Conservation (phyloP, 2,888 invertebrate species). For the Eupithecia abbreviata region DNA sequence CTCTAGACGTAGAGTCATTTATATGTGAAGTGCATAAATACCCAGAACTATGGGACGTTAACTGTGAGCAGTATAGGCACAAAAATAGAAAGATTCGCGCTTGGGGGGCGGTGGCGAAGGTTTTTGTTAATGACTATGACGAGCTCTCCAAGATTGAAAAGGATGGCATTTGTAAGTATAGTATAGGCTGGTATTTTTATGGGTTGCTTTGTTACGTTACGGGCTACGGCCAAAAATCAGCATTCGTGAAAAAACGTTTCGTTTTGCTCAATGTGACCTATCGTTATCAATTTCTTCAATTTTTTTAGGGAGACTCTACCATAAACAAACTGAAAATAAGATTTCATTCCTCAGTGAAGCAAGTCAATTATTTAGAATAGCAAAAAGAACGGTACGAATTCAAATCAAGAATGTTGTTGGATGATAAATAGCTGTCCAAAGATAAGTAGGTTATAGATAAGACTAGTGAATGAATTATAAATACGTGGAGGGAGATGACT, state of each 20-base stretch:
- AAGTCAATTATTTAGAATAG: not conserved
- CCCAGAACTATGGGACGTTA: conserved; percentile 67
- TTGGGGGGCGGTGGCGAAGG: conserved; percentile 63
- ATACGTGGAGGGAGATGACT: not conserved
- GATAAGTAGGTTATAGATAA: conserved; percentile 4
- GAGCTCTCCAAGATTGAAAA: conserved; percentile 60
- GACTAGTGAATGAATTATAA: not conserved
- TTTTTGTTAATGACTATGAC: conserved; percentile 65
- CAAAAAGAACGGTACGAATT: not conserved
- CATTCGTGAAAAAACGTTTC: not conserved
- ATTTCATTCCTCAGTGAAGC: not conserved
- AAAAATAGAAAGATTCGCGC: conserved; percentile 60
- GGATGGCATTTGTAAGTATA: conserved; percentile 69
- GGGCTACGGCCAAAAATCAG: not conserved
- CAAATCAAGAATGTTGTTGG: conserved; percentile 3
- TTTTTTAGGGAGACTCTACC: no score
- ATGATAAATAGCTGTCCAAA: not conserved
- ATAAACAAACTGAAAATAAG: no score
- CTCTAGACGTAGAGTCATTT: conserved; percentile 58
- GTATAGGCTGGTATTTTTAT: conserved; percentile 45
- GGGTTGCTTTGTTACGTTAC: not conserved
- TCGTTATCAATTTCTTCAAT: no score
- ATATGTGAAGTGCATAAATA: conserved; percentile 69
- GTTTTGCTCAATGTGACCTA: not conserved
- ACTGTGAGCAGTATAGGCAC: conserved; percentile 57